Conservation (phyloP, 2,888 invertebrate species). For the Parapristionchus giblindavisi region DNA sequence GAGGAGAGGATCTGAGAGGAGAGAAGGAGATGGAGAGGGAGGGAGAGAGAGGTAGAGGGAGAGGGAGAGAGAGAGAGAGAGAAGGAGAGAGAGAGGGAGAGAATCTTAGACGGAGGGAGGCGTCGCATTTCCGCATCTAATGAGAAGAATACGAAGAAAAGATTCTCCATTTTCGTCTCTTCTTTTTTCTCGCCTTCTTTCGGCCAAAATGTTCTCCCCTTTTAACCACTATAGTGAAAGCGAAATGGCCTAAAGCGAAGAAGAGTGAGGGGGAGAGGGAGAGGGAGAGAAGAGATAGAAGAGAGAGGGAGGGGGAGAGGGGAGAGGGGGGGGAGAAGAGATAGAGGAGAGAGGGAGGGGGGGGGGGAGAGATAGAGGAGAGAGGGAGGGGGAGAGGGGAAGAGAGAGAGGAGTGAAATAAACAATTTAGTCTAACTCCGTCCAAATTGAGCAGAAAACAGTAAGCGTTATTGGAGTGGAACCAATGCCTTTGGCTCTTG, state of each 20-base stretch:
- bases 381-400: not conserved
- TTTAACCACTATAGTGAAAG: slow-evolving; percentile 21
- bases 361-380: not conserved
- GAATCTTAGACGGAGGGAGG: slow-evolving; percentile 9
- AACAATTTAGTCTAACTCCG: too few species aligned
- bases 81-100: not conserved
- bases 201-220: slow-evolving; percentile 46
- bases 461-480: too few species aligned
- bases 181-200: slow-evolving; percentile 77
- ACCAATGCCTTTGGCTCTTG: too few species aligned
- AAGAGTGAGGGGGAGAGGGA: not conserved
- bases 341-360: not conserved
- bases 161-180: slow-evolving; percentile 39
- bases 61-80: not conserved
- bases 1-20: too few species aligned
- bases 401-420: not conserved
- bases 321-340: not conserved
- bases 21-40: too few species aligned
- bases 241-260: not conserved
- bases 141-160: not conserved
- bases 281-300: not conserved
- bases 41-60: too few species aligned
- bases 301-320: not conserved
- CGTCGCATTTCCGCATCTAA: not conserved
- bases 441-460: too few species aligned